Base-by-base conservation (phyloP, 2,113 vertebrate genomes). In the Loxodonta africana region DNA sequence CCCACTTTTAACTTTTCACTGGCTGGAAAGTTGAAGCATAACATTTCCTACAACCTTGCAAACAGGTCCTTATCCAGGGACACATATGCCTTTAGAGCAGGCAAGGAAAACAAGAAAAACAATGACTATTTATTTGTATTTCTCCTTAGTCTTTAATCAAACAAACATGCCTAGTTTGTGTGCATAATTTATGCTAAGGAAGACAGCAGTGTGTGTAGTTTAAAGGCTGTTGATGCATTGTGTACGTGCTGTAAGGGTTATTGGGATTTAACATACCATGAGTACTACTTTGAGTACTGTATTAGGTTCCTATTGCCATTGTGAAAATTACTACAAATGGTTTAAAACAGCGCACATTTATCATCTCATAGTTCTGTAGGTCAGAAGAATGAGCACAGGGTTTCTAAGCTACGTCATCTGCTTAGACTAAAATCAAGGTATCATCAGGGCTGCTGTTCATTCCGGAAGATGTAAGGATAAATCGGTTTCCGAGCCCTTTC, bases 1-100 rank as follows among this genome's bases (percentile, higher is more conserved):
- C 67, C 63, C 51, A 8, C 28, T 95, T 95, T 92, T 96, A 96
- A 92, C 44, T 73, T 41, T 71, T 89, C 44, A 73, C 2, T 46
- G 73, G n/a, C 15, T 25, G 51, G 84, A 90, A 96, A 28, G 3
- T 67, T 90, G 65, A 88, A 77, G 20, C 44, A 44, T 37, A 28
- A 67, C 91, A n/a, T 93, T 91, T 88, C 30, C 9, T 83, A 80
- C 37, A 57, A 28, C 3, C 53, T 94, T 89, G 44, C 17, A 73
- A 93, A 87, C 2, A 12, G 14, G 0, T 82, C 67, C 44, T 86
- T 46, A n/a, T 37, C 15, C 2, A 21, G 85, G 74, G 83, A 23
- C 26, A 86, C 82, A 12, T 12, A 51, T 11, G 4, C 4, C 17
- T 63, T 95, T 3, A 67, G 67, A 88, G 62, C 5, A 88, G 92